A percentile compares a stretch with the other conserved stretches of the same genome.
phyloP scores from a whole-genome alignment of 92 coral and sea anemone species.

The Zoanthus solanderi region DNA sequence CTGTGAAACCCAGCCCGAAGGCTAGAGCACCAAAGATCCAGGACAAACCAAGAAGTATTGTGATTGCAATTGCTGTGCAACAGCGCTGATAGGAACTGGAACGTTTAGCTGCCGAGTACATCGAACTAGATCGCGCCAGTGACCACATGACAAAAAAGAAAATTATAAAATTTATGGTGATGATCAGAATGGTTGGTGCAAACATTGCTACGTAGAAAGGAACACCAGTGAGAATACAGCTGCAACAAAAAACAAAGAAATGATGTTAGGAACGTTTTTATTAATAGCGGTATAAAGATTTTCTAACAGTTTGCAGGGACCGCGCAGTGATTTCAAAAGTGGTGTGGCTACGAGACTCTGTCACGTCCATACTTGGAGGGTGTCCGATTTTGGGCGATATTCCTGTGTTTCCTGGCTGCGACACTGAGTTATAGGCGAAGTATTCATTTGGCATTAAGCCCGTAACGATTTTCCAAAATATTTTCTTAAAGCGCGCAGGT shows the following conservation, averaged over 20 bases:
- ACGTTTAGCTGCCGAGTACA: conserved; percentile 84
- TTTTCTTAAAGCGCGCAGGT: too few species aligned
- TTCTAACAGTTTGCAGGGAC: too few species aligned
- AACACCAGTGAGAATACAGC: conserved; percentile 76
- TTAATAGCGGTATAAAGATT: too few species aligned
- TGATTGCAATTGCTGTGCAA: conserved; percentile 82
- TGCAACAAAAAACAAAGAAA: conserved; percentile 20
- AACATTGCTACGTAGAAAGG: conserved; percentile 76
- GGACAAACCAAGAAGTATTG: conserved; percentile 85
- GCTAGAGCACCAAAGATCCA: conserved; percentile 96
- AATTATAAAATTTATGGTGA: conserved; percentile 67
- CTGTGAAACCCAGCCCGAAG: conserved; percentile 50
- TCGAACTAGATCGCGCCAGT: conserved; percentile 70
- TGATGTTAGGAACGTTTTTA: neutral
- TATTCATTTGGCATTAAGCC: too few species aligned
- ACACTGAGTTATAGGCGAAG: too few species aligned
- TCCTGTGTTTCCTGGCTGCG: too few species aligned
- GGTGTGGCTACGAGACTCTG: too few species aligned
- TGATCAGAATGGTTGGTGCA: conserved; percentile 71
- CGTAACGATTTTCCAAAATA: too few species aligned
- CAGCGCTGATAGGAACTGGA: conserved; percentile 70
- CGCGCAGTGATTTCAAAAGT: too few species aligned
- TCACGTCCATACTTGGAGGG: too few species aligned
- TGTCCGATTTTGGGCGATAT: too few species aligned
- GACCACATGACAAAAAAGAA: conserved; percentile 74